Conservation (phyloP, 2,113 vertebrate genomes). For the Ochotona curzoniae region DNA sequence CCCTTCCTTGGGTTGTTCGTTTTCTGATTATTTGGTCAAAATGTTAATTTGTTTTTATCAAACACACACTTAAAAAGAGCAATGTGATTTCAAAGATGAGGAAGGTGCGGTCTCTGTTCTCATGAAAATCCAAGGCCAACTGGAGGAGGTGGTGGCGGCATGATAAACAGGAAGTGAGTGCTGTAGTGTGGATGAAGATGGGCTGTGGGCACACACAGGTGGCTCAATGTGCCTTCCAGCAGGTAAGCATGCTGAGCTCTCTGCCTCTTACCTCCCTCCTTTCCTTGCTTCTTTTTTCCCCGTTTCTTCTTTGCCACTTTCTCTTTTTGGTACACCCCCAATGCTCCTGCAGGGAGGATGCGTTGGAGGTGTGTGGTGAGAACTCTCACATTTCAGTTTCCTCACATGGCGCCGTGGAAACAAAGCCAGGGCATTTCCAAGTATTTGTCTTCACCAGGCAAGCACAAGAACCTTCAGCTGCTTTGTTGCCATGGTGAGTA, state of each 20-base stretch:
- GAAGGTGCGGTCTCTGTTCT: not conserved
- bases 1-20: not conserved
- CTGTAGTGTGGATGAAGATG: not conserved
- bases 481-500: constrained; percentile 89
- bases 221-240: not conserved
- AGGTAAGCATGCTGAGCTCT: not conserved
- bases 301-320: not conserved
- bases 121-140: not conserved
- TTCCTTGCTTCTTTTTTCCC: accelerated
- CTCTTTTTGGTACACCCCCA: not conserved
- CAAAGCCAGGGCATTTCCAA: constrained; percentile 84
- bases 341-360: constrained; percentile 74
- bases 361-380: constrained; percentile 76
- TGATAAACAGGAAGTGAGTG: not conserved
- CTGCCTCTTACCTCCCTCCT: accelerated
- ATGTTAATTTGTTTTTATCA: constrained; percentile 21
- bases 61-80: not conserved
- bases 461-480: constrained; percentile 87
- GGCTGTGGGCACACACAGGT: not conserved
- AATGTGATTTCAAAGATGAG: not conserved
- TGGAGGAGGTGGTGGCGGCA: too few species aligned
- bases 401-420: constrained; percentile 83
- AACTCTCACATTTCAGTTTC: constrained; percentile 64
- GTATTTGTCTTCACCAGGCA: constrained; percentile 80
- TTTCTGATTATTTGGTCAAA: constrained; percentile 8